Conservation (phyloP, 2,797 vertebrate species). For the Peromyscus aztecus region DNA sequence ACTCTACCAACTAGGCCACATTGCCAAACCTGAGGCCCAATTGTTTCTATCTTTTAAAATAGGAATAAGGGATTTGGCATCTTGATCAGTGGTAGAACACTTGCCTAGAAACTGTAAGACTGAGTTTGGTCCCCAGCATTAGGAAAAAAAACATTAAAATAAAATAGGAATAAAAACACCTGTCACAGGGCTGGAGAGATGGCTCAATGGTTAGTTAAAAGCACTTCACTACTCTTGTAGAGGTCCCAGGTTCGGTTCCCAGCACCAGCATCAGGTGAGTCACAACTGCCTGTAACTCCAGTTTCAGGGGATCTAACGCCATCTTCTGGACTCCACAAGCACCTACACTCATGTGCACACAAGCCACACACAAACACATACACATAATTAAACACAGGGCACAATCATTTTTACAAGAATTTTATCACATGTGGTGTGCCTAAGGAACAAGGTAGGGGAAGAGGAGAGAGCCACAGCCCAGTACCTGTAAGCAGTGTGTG, state of each 20-base stretch:
- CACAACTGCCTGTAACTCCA: background rate
- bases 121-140: background rate
- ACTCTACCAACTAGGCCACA: background rate
- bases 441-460: constrained; percentile 46
- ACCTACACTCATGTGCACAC: background rate
- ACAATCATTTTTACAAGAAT: background rate
- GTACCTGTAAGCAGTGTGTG: background rate
- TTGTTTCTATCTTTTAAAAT: background rate
- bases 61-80: background rate
- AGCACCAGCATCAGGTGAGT: background rate
- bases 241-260: background rate
- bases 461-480: background rate
- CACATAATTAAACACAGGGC: background rate
- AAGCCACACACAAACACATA: background rate
- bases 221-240: background rate
- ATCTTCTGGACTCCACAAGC: background rate
- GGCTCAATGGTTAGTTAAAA: background rate
- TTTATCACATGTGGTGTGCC: background rate
- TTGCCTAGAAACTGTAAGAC: background rate
- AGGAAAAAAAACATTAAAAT: background rate
- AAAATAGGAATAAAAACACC: constrained; percentile 36
- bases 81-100: background rate
- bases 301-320: background rate
- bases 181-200: background rate
- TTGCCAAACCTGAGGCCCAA: background rate